Evolutionary conservation across 2,888 invertebrate species (phyloP), one percentile per base, ranked within the genome.

Genomic region (Hecatera dysodea): DNA sequence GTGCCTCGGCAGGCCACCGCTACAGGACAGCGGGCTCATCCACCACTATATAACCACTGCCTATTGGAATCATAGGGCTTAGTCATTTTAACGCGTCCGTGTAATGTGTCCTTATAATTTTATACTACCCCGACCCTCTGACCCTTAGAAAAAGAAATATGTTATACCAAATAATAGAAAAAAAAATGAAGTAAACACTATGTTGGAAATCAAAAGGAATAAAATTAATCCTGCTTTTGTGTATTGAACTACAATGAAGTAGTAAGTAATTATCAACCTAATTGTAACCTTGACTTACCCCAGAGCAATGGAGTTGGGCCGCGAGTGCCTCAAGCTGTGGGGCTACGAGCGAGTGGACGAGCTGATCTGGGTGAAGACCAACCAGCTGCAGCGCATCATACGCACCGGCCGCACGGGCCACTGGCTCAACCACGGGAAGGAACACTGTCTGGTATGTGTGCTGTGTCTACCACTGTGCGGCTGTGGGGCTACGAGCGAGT

Each of bases 341-440:
- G 99, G 99, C 15, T 99, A 99, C 90, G 98, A 99, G 89, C 97
- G 99, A 60, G 98, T 99, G 3, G 99, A 99, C 91, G 99, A 99
- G 91, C 97, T 99, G 52, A 99, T 99, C 87, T 99, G 99, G 99
- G 99, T 99, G 66, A 99, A 99, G 95, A 99, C 99, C 0, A 99
- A 99, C 94, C 99, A 99, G 91, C 94, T 99, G 74, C 99, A 99
- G 91, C 96, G 99, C 73, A 99, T 99, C 86, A 99, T 99, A 86
- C 96, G 99, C 42, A 99, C 99, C 0, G 99, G 99, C 0, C 96
- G 99, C 67, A 99, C 99, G 0, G 99, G 99, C 0, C 99, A 99
- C 93, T 99, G 99, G 99, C 96, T 99, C 36, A 99, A 99, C 93
- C 99, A 99, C 91, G 99, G 99, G 33, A 99, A 99, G 92, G 99